Evolutionary conservation across 2,888 invertebrate genomes (phyloP), one percentile per base, ranked within the genome.

Genomic region (Brachylomia viminalis): DNA sequence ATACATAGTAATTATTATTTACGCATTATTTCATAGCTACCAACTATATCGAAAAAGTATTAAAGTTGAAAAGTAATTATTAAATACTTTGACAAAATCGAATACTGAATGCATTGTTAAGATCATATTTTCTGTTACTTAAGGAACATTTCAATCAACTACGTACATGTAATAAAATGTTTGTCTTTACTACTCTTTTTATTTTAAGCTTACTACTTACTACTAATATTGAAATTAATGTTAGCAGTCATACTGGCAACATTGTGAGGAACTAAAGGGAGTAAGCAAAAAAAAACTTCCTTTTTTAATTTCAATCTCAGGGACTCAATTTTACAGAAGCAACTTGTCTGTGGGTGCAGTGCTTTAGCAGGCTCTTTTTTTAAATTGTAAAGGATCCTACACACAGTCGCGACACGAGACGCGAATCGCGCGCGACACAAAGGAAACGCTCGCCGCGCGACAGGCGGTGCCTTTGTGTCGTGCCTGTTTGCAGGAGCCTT

Each of bases 221-320:
- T 45, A 54, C 62, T 71, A 65, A 47, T 52, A 59, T 66, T 74
- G 58, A 42, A 74, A 75, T 42, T 64, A 72, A 75, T 78, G 75
- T 75, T 52, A 84, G 33, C 81, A 85, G 80, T 83, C 42, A 72
- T 69, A 86, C 78, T 85, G 74, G 69, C 78, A 86, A 85, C 78
- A 83, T 72, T 75, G n/a, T 0, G 42, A 83, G 72, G 71, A 86
- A 86, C 77, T 69, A 66, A 83, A 74, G 3, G 20, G n/a, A 62
- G 5, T 52, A n/a, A 33, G 0, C 1, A 33, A 42, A 70, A 59
- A 52, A 27, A 11, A 3, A 13, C 3, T 23, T 11, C 0, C 1
- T 23, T n/a, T 30, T 73, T 74, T 42, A 38, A 6, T 59, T 30
- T n/a, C 1, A n/a, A 72, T 33, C 10, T 58, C 5, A 10, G 33